Evolutionary conservation across 2,888 invertebrate species (phyloP).

Genomic region (Pharmacophagus antenor): DNA sequence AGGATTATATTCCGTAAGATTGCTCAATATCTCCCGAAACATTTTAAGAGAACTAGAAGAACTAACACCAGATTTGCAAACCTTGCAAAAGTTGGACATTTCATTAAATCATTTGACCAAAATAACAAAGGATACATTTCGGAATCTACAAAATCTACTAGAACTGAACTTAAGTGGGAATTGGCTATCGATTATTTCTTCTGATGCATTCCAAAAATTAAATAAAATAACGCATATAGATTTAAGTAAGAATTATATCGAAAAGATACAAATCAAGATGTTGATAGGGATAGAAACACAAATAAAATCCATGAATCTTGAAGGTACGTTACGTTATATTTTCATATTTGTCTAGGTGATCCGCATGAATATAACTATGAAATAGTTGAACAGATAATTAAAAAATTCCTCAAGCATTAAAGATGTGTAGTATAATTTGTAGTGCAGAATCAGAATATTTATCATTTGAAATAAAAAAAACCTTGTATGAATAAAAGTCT

Average conservation of each 20-base stretch:
- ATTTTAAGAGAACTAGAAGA: constrained; percentile 90
- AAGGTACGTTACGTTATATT: constrained; percentile 83
- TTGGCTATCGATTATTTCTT: constrained; percentile 88
- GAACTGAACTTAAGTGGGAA: constrained; percentile 91
- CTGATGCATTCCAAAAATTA: constrained; percentile 88
- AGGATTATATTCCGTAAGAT: constrained; percentile 86
- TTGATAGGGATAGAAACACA: constrained; percentile 90
- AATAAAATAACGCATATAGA: constrained; percentile 89
- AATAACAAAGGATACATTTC: constrained; percentile 88
- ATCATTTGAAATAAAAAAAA: too few species aligned
- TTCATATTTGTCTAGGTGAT: too few species aligned
- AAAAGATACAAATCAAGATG: constrained; percentile 88
- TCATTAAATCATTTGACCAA: constrained; percentile 91
- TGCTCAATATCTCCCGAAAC: constrained; percentile 92
- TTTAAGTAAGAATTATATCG: constrained; percentile 90
- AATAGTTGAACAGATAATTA: too few species aligned
- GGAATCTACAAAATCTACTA: constrained; percentile 86
- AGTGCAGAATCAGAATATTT: too few species aligned
- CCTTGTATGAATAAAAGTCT: too few species aligned
- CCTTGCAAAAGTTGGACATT: constrained; percentile 89
- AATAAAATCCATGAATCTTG: constrained; percentile 87
- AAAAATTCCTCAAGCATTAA: too few species aligned
- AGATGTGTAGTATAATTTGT: too few species aligned
- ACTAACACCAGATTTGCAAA: constrained; percentile 88
- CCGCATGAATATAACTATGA: too few species aligned